Evolutionary conservation across 2,888 invertebrate species (phyloP), one percentile per base, ranked within the genome.

Genomic region (Anarsia innoxiella): DNA sequence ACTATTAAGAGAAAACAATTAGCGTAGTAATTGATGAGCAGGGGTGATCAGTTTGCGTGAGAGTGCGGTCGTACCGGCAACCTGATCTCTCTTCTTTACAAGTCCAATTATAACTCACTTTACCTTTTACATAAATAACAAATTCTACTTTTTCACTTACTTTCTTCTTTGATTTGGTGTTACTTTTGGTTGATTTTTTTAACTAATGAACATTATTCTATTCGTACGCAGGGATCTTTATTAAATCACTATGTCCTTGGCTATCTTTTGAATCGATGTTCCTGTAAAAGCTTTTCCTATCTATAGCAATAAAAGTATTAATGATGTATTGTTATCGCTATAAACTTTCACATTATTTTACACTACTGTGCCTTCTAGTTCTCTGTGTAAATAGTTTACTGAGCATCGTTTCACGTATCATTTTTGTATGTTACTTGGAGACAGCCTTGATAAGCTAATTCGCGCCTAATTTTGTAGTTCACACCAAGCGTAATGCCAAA

Each of bases 331-430:
- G n/a, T n/a, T n/a, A n/a, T n/a, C n/a, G n/a, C n/a, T n/a, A n/a
- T n/a, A n/a, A n/a, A n/a, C n/a, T n/a, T n/a, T 25, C n/a, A 25
- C 25, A 25, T 33, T 2, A 15, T 70, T 64, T 53, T 59, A 69
- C 66, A 76, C 73, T 73, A 78, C 75, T 76, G 80, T 83, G 82
- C 80, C 83, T 82, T 83, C 82, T 80, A 79, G 71, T 70, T 74
- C 71, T 70, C 67, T 64, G 51, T 67, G 60, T 77, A 76, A 64
- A 72, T 77, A 73, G 56, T 61, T 69, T 63, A 52, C 48, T 41
- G 36, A 51, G 29, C 13, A 15, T 30, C 30, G 15, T 13, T 28
- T 28, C n/a, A 13, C 13, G 6, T 12, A 19, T 19, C n/a, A n/a
- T 5, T 2, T 12, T 6, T 12, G 13, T 12, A 27, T 27, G 2